Evolutionary conservation across 2,888 invertebrate genomes (phyloP).

Genomic region (Ormyrus pomaceus): DNA sequence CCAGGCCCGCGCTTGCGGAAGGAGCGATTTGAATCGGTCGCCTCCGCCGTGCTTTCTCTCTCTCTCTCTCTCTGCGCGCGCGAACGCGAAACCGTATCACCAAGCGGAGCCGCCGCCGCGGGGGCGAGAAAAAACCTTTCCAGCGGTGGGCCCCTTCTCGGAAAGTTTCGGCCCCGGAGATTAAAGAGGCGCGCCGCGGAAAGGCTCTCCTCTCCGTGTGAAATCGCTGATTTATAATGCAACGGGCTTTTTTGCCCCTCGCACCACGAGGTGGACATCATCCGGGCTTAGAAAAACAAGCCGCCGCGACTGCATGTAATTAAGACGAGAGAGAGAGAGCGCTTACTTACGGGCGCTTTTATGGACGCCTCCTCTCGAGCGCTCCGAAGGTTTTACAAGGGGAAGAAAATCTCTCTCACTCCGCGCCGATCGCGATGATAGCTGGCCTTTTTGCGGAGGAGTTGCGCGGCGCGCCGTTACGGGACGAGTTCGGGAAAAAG

Average conservation of each 20-base stretch:
- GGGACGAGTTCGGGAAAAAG: neutral
- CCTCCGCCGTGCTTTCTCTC: slow-evolving; percentile 36
- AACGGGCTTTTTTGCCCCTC: neutral
- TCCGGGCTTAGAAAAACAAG: too few species aligned
- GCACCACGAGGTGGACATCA: too few species aligned
- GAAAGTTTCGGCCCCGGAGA: slow-evolving; percentile 52
- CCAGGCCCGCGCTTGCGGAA: slow-evolving; percentile 33
- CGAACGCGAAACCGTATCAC: slow-evolving; percentile 34
- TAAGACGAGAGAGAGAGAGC: too few species aligned
- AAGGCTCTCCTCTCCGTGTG: slow-evolving; percentile 46
- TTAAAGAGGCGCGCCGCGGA: slow-evolving; percentile 52
- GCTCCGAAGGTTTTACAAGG: neutral
- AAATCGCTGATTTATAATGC: slow-evolving; percentile 48
- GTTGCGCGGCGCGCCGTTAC: neutral
- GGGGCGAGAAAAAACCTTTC: slow-evolving; percentile 42
- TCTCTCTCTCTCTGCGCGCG: neutral
- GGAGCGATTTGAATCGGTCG: slow-evolving; percentile 63
- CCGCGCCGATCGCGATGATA: too few species aligned
- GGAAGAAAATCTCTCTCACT: slow-evolving; percentile 2
- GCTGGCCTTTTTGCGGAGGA: neutral
- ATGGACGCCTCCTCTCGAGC: neutral
- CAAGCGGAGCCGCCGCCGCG: neutral
- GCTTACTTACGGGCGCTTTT: too few species aligned
- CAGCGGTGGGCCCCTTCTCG: slow-evolving; percentile 49
- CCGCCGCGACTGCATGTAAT: too few species aligned